Evolutionary conservation across 2,888 invertebrate genomes (phyloP).

Genomic region (Apodemia duryi): DNA sequence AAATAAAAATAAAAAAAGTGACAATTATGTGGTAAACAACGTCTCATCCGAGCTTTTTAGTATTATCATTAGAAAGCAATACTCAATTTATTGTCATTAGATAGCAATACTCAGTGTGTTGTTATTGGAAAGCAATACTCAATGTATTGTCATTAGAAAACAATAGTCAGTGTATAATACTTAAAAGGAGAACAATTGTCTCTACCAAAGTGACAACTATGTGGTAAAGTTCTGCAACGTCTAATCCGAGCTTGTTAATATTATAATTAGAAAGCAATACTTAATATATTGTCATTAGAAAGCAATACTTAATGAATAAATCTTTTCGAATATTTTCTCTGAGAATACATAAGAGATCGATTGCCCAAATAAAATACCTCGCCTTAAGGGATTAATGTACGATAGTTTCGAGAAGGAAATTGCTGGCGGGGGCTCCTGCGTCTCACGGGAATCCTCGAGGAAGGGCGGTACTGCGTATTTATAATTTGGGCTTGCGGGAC

Average conservation of each 20-base stretch:
- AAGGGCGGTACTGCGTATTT: constrained; percentile 56
- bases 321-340: not conserved
- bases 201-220: too few species aligned
- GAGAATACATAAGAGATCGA: constrained; percentile 3
- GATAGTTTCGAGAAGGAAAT: constrained; percentile 61
- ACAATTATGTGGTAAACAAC: too few species aligned
- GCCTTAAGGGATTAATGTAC: constrained; percentile 56
- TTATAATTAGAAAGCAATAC: too few species aligned
- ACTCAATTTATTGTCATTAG: not conserved
- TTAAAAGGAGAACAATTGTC: too few species aligned
- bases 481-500: constrained; percentile 56
- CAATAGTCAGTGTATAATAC: too few species aligned
- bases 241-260: too few species aligned
- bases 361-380: constrained; percentile 29
- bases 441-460: constrained; percentile 35
- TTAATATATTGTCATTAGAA: not conserved
- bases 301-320: not conserved
- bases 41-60: too few species aligned
- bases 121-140: too few species aligned
- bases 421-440: constrained; percentile 43
- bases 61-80: too few species aligned
- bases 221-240: too few species aligned
- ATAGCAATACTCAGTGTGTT: not conserved
- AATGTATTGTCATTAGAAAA: too few species aligned
- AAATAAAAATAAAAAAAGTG: too few species aligned